Evolutionary conservation across 2,888 invertebrate species (phyloP).

Genomic region (Ichneumoninae sp.): DNA sequence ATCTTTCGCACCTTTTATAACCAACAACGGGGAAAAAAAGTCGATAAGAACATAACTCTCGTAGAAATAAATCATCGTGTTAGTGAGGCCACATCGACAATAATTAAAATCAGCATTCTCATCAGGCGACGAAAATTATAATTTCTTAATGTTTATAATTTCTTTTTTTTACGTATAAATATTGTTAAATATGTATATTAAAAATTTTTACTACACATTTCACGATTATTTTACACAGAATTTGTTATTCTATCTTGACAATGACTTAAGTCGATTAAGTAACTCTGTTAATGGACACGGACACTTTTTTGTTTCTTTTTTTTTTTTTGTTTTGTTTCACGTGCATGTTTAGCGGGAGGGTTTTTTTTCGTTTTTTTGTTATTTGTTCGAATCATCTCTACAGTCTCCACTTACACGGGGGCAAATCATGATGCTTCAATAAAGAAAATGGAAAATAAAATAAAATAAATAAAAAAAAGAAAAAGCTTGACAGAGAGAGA

Average conservation of each 20-base stretch:
- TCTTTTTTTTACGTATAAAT: constrained; percentile 74
- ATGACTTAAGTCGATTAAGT: constrained; percentile 81
- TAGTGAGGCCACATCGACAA: constrained; percentile 77
- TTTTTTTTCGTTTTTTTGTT: constrained; percentile 19
- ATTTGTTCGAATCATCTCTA: constrained; percentile 49
- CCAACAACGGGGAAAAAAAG: constrained; percentile 28
- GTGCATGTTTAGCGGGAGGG: constrained; percentile 15
- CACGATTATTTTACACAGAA: constrained; percentile 83
- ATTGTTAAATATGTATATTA: constrained; percentile 81
- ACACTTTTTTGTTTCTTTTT: constrained; percentile 66
- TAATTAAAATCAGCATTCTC: constrained; percentile 73
- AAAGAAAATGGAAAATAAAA: constrained; percentile 40
- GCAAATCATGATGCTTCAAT: constrained; percentile 25
- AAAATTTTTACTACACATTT: constrained; percentile 82
- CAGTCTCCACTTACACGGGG: constrained; percentile 41
- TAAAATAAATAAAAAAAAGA: constrained; percentile 48
- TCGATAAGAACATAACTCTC: constrained; percentile 38
- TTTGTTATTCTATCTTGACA: constrained; percentile 80
- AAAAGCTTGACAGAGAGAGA: constrained; percentile 36
- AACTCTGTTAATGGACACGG: constrained; percentile 79
- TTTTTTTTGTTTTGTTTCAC: constrained; percentile 41
- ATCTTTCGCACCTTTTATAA: constrained; percentile 50
- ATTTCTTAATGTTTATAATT: constrained; percentile 65
- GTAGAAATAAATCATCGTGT: constrained; percentile 53
- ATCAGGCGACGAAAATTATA: constrained; percentile 74